phyloP scores from a whole-genome alignment of 2,888 invertebrate species.

The Oxycera nigricornis region DNA sequence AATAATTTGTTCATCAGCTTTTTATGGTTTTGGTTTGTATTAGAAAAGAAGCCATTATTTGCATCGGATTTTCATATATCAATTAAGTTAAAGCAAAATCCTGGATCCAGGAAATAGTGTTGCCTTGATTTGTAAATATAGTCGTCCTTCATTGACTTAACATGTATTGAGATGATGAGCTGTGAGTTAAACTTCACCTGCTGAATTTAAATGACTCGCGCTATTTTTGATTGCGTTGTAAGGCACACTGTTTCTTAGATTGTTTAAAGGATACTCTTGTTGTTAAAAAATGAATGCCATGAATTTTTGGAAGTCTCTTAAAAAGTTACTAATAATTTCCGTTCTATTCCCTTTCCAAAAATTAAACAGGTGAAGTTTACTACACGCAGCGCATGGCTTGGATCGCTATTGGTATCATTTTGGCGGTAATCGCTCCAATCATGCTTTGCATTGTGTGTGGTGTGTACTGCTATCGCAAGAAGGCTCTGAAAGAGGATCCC shows the following conservation, averaged over 20 bases:
- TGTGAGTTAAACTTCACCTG: constrained; percentile 30
- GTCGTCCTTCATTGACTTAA: background rate
- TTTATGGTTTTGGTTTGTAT: too few relatives aligned
- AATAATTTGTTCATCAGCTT: too few relatives aligned
- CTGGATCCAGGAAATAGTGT: background rate
- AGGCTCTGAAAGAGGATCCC: constrained; percentile 67
- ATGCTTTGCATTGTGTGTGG: constrained; percentile 68
- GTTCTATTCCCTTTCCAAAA: constrained; percentile 20
- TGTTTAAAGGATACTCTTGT: background rate
- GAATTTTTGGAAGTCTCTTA: background rate
- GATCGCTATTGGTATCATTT: constrained; percentile 75
- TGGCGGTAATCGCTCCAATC: constrained; percentile 74
- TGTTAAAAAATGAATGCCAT: background rate
- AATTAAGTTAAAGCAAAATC: background rate
- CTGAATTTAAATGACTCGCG: constrained; percentile 3
- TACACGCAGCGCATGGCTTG: constrained; percentile 76
- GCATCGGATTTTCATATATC: too few relatives aligned
- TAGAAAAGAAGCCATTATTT: too few relatives aligned
- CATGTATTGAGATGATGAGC: too few relatives aligned
- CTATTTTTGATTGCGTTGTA: too few relatives aligned
- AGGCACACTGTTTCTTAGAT: constrained; percentile 19
- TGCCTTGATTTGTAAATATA: background rate
- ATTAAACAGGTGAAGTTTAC: constrained; percentile 68
- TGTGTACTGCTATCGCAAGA: constrained; percentile 70
- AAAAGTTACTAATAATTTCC: constrained; percentile 2